phyloP scores from a whole-genome alignment of 1,140 invertebrate species.

The Cydia amplana region DNA sequence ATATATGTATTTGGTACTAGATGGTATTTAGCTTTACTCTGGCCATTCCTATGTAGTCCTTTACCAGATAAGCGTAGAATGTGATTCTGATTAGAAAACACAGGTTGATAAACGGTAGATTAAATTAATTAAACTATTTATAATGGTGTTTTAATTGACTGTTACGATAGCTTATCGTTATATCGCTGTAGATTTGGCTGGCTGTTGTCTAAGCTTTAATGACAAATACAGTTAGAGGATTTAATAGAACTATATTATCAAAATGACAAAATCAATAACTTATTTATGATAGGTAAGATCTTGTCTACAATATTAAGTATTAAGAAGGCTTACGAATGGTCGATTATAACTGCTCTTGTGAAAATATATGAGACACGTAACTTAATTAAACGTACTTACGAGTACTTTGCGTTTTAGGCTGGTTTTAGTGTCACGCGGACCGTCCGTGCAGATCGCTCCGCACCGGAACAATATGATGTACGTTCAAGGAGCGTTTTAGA shows the following conservation, averaged over 20 bases:
- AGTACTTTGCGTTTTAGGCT: too few relatives aligned
- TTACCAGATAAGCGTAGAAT: constrained; percentile 8
- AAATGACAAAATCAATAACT: too few relatives aligned
- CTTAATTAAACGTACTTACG: too few relatives aligned
- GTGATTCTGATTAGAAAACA: not conserved
- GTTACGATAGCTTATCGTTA: not conserved
- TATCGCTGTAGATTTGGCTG: not conserved
- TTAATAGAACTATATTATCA: not conserved
- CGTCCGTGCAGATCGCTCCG: too few relatives aligned
- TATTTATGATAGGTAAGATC: too few relatives aligned
- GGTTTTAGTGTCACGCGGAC: too few relatives aligned
- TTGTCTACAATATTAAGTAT: too few relatives aligned
- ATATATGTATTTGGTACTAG: not conserved
- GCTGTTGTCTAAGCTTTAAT: not conserved
- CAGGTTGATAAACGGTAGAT: not conserved
- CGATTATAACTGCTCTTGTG: too few relatives aligned
- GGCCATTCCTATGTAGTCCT: not conserved
- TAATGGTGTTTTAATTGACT: not conserved
- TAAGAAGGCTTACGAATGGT: too few relatives aligned
- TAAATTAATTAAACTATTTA: not conserved
- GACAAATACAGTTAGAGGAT: not conserved
- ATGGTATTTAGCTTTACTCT: constrained; percentile 13
- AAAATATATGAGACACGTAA: too few relatives aligned
- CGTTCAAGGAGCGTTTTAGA: too few relatives aligned
- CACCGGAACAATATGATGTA: too few relatives aligned